Conservation (phyloP, 2,888 invertebrate genomes). For the Candidula unifasciata region DNA sequence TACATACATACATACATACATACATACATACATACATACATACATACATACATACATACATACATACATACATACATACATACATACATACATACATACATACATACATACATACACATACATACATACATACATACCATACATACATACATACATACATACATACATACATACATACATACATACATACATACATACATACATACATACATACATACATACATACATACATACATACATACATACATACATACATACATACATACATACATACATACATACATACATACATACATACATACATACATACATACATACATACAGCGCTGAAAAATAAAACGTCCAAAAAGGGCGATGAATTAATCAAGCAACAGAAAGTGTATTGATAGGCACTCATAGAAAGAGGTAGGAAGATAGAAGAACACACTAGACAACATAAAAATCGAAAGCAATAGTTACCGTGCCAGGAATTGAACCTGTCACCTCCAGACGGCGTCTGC, state of each 20-base stretch:
- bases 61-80: neutral
- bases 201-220: no score
- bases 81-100: neutral
- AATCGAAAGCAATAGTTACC: no score
- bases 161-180: neutral
- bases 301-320: neutral
- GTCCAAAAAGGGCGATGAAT: no score
- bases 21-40: neutral
- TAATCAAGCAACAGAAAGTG: no score
- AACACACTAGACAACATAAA: no score
- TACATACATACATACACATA: constrained; percentile 5
- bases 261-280: neutral
- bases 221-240: constrained; percentile 9
- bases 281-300: constrained; percentile 1
- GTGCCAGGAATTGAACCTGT: no score
- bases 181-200: no score
- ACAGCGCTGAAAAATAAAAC: no score
- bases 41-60: constrained; percentile 12
- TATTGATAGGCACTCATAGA: no score
- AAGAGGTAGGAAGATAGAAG: no score
- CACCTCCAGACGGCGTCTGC: no score
- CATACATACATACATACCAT: neutral
- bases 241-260: constrained; percentile 13
- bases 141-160: constrained; percentile 4
- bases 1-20: no score